Base-by-base conservation (phyloP, 2,797 vertebrate genomes). In the Mormyrops boulengeri region DNA sequence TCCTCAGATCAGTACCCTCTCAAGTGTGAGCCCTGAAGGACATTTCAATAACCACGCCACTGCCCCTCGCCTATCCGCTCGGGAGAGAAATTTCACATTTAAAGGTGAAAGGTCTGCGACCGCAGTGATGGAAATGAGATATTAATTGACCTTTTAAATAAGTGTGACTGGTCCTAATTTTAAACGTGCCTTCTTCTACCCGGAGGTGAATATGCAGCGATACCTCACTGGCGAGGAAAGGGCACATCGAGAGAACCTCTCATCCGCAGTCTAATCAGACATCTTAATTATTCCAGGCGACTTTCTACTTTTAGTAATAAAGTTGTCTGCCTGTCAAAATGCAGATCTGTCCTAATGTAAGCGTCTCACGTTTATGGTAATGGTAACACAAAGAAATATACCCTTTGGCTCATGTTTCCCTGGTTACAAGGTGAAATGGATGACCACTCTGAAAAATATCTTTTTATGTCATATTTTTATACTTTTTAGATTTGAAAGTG, bases 61-160 rank as follows among this genome's bases (percentile, higher is more conserved):
- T 57, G 34, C 4, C n/a, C 38, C 19, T 85, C 14, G 66, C 44
- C 2, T 11, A 26, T 62, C 73, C 26, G 11, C 30, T 84, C 38
- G 30, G 19, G 77, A 30, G 77, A 85, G 38, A 49, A 22, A 44
- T 62, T 52, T 57, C 44, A 47, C 30, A 55, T 53, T 30, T 53
- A 88, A 14, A 5, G 62, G 38, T 8, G 12, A 26, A 85, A 84
- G 53, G 77, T 85, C 88, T 60, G 12, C 4, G 49, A 22, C 52
- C 38, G 57, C 53, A 26, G 5, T 50, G 88, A 62, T 85, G 77
- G 19, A 62, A 89, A 85, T 19, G n/a, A 62, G 77, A 41, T 89
- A 53, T 89, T 89, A 89, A 89, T 62, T 26, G 88, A 85, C 88
- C 88, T 85, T 85, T 89, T 89, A 57, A 44, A 60, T 85, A 62